Conservation (phyloP, 2,113 vertebrate species). For the Nicator chloris region DNA sequence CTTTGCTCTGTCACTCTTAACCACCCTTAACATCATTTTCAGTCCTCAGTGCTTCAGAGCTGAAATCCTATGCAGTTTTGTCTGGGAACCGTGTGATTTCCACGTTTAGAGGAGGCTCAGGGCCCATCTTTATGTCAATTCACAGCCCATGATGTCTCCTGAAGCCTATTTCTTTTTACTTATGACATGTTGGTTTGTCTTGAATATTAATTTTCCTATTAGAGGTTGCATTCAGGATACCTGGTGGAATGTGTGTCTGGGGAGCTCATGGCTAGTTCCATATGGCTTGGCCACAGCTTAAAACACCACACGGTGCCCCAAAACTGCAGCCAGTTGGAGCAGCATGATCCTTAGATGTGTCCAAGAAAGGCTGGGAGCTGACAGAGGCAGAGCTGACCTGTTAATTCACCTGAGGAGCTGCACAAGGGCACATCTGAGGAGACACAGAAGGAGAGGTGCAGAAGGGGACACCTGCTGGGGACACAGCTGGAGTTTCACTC, state of each 20-base stretch:
- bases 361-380: not conserved
- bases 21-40: not conserved
- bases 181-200: not conserved
- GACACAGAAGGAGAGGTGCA: not conserved
- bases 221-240: not conserved
- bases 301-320: not conserved
- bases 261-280: not conserved
- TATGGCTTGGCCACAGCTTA: not conserved
- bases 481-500: not conserved
- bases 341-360: accelerated
- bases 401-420: not conserved
- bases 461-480: not conserved
- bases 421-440: not conserved
- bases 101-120: not conserved
- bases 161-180: not conserved
- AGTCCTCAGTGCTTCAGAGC: not conserved
- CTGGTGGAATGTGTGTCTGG: too few species aligned
- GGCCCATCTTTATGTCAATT: not conserved
- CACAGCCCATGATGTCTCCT: not conserved
- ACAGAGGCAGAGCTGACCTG: not conserved
- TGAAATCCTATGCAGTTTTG: not conserved
- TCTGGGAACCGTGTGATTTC: not conserved
- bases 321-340: not conserved
- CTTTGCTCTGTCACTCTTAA: not conserved
- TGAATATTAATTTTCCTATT: not conserved